Conservation (phyloP, 2,113 vertebrate genomes). For the Cebus imitator region DNA sequence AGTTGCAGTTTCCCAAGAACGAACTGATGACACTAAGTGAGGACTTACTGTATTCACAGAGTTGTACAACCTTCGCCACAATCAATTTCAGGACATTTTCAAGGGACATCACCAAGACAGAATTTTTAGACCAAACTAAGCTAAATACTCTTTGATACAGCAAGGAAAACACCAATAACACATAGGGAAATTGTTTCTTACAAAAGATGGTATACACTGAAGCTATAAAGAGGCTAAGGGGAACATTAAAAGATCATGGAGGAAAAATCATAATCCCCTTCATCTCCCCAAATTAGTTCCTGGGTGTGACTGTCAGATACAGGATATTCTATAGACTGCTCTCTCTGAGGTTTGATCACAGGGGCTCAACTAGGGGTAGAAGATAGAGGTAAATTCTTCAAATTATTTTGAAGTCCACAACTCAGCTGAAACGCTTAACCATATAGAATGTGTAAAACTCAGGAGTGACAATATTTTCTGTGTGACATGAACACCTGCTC, state of each 20-base stretch:
- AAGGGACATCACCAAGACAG: background rate
- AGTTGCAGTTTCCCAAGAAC: background rate
- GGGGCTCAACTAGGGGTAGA: background rate
- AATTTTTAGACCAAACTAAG: conserved; percentile 15
- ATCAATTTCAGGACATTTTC: conserved; percentile 17
- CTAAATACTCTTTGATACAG: background rate
- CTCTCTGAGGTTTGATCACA: background rate
- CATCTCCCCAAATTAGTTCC: background rate
- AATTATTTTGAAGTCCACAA: conserved; percentile 30
- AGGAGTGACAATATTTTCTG: conserved; percentile 20
- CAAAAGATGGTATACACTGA: background rate
- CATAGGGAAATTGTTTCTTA: background rate
- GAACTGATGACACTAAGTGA: background rate
- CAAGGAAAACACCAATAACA: background rate
- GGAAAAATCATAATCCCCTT: background rate
- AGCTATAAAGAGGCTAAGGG: background rate
- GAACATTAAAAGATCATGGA: background rate
- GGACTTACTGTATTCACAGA: background rate
- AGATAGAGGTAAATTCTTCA: conserved; percentile 12
- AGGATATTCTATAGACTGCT: background rate
- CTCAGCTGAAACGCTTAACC: conserved; percentile 40
- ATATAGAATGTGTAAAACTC: background rate
- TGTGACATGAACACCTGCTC: background rate
- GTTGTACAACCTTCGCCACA: background rate
- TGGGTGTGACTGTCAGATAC: background rate